phyloP scores from a whole-genome alignment of 1,140 invertebrate genomes.

The Drosophila ohnishii region DNA sequence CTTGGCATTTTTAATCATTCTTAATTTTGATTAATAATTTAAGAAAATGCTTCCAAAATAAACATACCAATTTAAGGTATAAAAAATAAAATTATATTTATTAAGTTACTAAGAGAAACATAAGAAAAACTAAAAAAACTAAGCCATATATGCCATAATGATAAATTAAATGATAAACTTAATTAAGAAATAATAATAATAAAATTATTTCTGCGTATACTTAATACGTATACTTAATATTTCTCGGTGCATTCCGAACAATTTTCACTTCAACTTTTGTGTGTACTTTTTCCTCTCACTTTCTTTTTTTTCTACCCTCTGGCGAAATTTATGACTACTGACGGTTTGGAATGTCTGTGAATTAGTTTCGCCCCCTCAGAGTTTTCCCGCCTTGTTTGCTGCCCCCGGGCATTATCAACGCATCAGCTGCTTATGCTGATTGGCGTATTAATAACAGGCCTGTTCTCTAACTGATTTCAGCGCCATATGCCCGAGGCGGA shows the following conservation, averaged over 20 bases:
- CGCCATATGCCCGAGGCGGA: slow-evolving; percentile 37
- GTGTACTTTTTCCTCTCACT: slow-evolving; percentile 5
- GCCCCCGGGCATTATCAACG: slow-evolving; percentile 45
- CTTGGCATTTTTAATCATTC: no score
- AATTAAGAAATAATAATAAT: not conserved
- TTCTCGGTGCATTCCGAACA: slow-evolving; percentile 15
- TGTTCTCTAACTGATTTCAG: slow-evolving; percentile 56
- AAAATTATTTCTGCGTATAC: not conserved
- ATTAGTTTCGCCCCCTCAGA: slow-evolving; percentile 40
- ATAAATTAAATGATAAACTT: no score
- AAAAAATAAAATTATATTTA: no score
- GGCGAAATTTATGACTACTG: slow-evolving; percentile 70
- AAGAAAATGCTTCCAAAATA: no score
- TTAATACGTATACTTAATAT: slow-evolving; percentile 19
- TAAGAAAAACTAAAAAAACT: no score
- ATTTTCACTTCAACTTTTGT: slow-evolving; percentile 32
- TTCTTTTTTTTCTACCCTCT: slow-evolving; percentile 20
- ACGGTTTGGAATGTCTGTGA: slow-evolving; percentile 48
- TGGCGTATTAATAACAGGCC: slow-evolving; percentile 67
- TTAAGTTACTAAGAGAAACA: no score
- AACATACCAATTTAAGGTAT: no score
- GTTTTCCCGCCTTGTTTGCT: slow-evolving; percentile 31
- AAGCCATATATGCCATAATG: no score
- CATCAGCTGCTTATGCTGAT: slow-evolving; percentile 76
- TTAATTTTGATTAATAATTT: no score